Base-by-base conservation (phyloP, 2,888 invertebrate species). In the Kuschelorhynchus macadamiae region DNA sequence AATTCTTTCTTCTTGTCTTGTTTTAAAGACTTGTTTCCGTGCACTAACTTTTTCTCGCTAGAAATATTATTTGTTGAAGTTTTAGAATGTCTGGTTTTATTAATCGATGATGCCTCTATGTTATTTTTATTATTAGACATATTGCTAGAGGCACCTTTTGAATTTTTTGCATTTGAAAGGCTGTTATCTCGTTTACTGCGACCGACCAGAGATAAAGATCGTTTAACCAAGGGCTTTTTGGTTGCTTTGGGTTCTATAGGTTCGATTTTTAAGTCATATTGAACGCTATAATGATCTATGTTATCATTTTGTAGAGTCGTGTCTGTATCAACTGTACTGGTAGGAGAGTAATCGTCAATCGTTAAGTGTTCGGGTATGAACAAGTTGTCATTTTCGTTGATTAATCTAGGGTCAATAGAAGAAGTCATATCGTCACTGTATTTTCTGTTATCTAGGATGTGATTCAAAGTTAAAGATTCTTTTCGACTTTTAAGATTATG, bases 321-420 rank as follows among this genome's bases (percentile, higher is more conserved):
- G 41, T 76, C 74, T 5, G 77, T 78, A 64, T 77, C 77, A 18
- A 71, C 70, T 20, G 55, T 77, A n/a, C 78, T 78, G 18, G 74
- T 75, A 1, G 80, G 79, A 8, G 81, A 81, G 32, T 71, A 75
- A 49, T 77, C 74, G 56, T 79, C 78, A 9, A 71, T 57, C 61
- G 74, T 71, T 32, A 77, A 74, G 72, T 79, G 73, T 39, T 81
- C 81, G 11, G 83, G 83, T 52, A 91, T 88, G 14, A 89, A 87
- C 52, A 91, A 84, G 83, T 91, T 90, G 81, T 91, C 91, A 80
- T 88, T 89, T 82, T 89, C 89, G 81, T 91, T 91, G 64, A 91
- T 91, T 64, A 91, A 84, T 74, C 86, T 84, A 21, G 88, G 88
- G 79, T 89, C 88, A 68, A 88, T 88, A 18, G 85, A 84, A 1